Evolutionary conservation across 1,140 invertebrate genomes (phyloP), one percentile per base, ranked within the genome.

Genomic region (Penaeus indicus): DNA sequence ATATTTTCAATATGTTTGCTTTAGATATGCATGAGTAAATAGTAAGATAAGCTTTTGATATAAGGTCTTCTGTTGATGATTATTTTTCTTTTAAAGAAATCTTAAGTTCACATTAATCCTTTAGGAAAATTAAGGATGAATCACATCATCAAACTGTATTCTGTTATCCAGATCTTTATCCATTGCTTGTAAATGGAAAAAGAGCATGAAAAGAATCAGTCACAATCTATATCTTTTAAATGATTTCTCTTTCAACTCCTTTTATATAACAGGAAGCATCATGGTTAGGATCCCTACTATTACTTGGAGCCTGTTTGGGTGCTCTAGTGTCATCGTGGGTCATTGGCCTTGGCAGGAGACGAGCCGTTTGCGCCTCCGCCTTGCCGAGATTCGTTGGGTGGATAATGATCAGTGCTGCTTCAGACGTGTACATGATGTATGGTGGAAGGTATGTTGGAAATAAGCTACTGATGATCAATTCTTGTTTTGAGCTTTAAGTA

Each of bases 341-440:
- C 16, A 81, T 89, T 75, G 84, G 84, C 27, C 77, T 80, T 38
- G 88, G 88, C 13, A 85, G 88, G 75, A 75, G 88, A 54, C 82
- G 84, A 27, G 78, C 83, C n/a, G 78, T 89, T 27, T 27, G 85
- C 7, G 84, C 84, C 10, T 89, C 88, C 2, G 88, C 82, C 21
- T 32, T 85, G 47, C 88, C 88, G 38, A 72, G 88, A n/a, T 32
- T 89, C 16, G 4, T 80, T 60, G 88, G 88, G 42, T 89, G 88
- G 88, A 84, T 89, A 60, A 84, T 89, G 77, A 89, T 85, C 54
- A 75, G 60, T 72, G 78, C 78, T 32, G 72, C 88, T n/a, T 85
- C 88, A 67, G 72, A 84, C 38, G 83, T 89, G 18, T 89, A 89
- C 63, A 89, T 85, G 72, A 80, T 89, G 79, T 86, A 90, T 77